Evolutionary conservation across 37 sponge, comb jelly and placozoan genomes (phyloP), one percentile per base, ranked within the genome.

Genomic region (Hormiphora californensis): DNA sequence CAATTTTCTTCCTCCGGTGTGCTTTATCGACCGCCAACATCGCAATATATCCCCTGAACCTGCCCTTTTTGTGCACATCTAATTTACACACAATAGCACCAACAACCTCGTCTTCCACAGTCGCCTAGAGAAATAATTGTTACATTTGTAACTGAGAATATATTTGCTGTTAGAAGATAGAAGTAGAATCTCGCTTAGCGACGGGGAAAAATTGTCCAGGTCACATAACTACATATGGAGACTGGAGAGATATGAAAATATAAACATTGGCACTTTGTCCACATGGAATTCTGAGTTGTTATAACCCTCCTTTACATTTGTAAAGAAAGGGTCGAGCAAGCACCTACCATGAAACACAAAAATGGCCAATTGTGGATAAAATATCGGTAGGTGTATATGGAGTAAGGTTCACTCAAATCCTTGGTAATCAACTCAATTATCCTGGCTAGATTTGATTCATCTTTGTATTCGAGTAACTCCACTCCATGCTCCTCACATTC

Each of bases 321-420:
- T n/a, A n/a, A n/a, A n/a, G n/a, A n/a, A 46, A 46, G 12, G 12
- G 51, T 8, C 12, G 51, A 46, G 12, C 43, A 85, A n/a, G 0
- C 17, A 8, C 87, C 40, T 67, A 90, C 94, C 92, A 94, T 38
- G 21, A 92, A 81, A 31, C 92, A 92, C n/a, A 97, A 90, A 25
- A 89, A 67, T 0, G 99, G 99, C 99, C 99, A 97, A 85, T 94
- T 92, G 86, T 94, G 94, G 23, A 97, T 94, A 88, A 97, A 97
- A 87, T 97, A 97, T 15, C 99, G 89, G 55, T 94, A 97, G 0
- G 99, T 97, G 88, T 97, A 97, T 9, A 97, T 91, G 27, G 99
- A 97, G 91, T 97, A 97, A 0, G 99, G 99, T 54, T 97, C 99
- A 0, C 95, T 94, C 0, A 97, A 89, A 25, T 94, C 91, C 1